Evolutionary conservation across 1,140 invertebrate genomes (phyloP), one percentile per base, ranked within the genome.

Genomic region (Galleria mellonella): DNA sequence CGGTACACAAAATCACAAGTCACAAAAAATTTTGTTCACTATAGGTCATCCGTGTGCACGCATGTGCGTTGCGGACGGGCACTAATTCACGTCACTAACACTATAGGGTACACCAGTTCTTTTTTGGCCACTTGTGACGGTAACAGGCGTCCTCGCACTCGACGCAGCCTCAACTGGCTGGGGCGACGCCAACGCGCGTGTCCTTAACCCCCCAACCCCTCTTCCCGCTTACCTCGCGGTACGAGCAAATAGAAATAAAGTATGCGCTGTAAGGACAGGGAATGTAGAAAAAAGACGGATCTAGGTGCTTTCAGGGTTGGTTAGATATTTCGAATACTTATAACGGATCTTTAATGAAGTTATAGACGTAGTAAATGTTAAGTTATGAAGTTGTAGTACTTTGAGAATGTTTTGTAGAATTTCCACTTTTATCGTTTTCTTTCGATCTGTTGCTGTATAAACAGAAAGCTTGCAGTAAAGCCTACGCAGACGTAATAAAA

Each of bases 161-260:
- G 63, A 45, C 72, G 70, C 70, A 78, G 78, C 72, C 57, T 71
- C 60, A 57, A 83, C 78, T 83, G 78, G 74, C 78, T 78, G 74
- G 78, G 78, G 72, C 62, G 74, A 58, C 76, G 43, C 72, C 63
- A 83, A 54, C 73, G 79, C 79, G 79, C 79, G 70, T 72, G 79
- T 75, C 79, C 71, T 62, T 53, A 60, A 47, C 60, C 56, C 60
- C 62, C 54, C 43, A 37, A 64, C 2, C 65, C 57, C 51, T 40
- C 44, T 41, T 60, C 59, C 65, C 64, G 58, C 64, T 69, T 59
- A 78, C 77, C 76, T 78, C 73, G 58, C 64, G 51, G 53, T 63
- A 73, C 70, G 66, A 61, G 60, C 72, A 83, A 83, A 83, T 83
- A 77, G 78, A 83, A 78, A 78, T 83, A 78, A 83, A 83, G 76